Percentiles rank a stretch among this genome's conserved stretches.
phyloP scores from a whole-genome alignment of 2,888 invertebrate species.

The Penaeus monodon region DNA sequence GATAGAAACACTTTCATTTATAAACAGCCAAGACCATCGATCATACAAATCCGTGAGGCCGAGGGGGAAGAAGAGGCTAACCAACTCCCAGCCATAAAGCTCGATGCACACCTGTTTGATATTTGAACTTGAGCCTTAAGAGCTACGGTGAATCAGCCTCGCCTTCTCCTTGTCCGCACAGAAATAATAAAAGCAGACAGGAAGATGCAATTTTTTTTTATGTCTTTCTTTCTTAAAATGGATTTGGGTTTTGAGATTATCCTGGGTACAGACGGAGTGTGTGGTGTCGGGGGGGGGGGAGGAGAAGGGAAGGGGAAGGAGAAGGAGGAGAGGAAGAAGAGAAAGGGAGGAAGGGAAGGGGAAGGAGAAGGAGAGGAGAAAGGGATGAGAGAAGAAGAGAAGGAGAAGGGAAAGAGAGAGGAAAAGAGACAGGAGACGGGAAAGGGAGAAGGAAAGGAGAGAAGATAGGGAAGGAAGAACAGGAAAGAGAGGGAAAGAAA shows the following conservation, averaged over 20 bases:
- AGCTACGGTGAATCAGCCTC: slow-evolving; percentile 2
- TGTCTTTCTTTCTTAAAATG: slow-evolving; percentile 22
- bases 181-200: slow-evolving; percentile 46
- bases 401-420: no score
- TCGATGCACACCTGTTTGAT: not conserved
- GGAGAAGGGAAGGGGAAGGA: not conserved
- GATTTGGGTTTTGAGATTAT: slow-evolving; percentile 15
- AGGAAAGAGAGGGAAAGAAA: not conserved
- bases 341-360: not conserved
- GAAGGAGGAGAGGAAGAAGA: not conserved
- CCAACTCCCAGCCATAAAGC: not conserved
- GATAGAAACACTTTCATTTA: slow-evolving; percentile 65
- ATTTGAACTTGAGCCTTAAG: slow-evolving; percentile 14
- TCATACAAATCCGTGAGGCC: slow-evolving; percentile 43
- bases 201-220: slow-evolving; percentile 20
- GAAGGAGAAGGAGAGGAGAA: not conserved
- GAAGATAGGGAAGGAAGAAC: not conserved
- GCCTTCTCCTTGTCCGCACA: slow-evolving; percentile 28
- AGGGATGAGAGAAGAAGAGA: not conserved
- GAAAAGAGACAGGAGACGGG: not conserved
- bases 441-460: no score
- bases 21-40: slow-evolving; percentile 63
- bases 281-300: not conserved
- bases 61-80: not conserved
- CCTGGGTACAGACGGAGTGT: slow-evolving; percentile 16